These are phyloP conservation scores for Spisula subtruncata DNA, from an alignment of 2,888 invertebrate genomes.

Conservation along the genomic window DNA sequence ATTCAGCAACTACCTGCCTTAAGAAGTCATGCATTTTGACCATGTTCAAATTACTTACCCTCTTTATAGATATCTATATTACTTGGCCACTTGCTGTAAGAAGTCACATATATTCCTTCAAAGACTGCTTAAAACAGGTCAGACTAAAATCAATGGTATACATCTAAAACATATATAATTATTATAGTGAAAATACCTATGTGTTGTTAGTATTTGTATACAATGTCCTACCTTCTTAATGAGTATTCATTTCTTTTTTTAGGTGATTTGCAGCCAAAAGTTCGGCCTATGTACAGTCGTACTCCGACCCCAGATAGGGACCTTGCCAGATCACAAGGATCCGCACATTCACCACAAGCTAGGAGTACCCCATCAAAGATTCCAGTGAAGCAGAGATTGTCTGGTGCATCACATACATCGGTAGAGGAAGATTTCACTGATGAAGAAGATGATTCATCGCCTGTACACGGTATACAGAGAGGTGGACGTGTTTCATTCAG, in stretches of 20 bases:
- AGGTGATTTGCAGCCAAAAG: slow-evolving; percentile 39
- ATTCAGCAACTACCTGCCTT: too few species aligned
- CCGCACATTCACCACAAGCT: slow-evolving; percentile 37
- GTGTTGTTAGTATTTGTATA: too few species aligned
- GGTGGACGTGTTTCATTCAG: slow-evolving; percentile 66
- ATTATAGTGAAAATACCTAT: too few species aligned
- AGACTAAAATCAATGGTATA: too few species aligned
- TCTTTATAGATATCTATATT: too few species aligned
- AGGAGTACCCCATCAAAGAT: slow-evolving; percentile 57
- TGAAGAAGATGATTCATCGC: slow-evolving; percentile 66
- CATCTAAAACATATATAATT: too few species aligned
- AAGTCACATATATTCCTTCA: too few species aligned
- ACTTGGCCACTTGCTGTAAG: too few species aligned
- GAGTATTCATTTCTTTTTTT: neutral
- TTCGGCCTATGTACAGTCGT: slow-evolving; percentile 61
- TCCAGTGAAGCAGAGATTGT: slow-evolving; percentile 50
- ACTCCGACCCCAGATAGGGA: slow-evolving; percentile 65
- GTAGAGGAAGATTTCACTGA: slow-evolving; percentile 65
- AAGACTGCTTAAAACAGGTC: too few species aligned
- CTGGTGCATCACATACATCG: slow-evolving; percentile 50
- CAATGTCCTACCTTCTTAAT: neutral
- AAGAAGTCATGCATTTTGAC: too few species aligned
- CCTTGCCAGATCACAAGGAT: slow-evolving; percentile 40
- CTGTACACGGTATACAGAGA: slow-evolving; percentile 30
- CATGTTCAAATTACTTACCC: too few species aligned